Conservation (phyloP, 2,113 vertebrate species). For the Guaruba guarouba region DNA sequence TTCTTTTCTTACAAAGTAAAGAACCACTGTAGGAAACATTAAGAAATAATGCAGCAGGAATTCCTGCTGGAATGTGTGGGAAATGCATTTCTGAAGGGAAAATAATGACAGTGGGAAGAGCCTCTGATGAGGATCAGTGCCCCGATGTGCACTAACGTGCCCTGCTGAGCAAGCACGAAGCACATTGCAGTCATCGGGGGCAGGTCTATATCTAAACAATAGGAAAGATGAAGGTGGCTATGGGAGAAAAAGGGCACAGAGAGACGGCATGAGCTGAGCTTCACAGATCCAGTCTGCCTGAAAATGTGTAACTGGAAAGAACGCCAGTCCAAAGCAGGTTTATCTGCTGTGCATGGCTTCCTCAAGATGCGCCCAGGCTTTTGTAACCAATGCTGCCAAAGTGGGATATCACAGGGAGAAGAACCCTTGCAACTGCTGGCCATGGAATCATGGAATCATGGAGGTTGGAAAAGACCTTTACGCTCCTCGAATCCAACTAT, state of each 20-base stretch:
- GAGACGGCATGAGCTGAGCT: neutral
- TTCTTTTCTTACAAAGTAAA: neutral
- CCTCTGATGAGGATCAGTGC: neutral
- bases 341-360: neutral
- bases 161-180: neutral
- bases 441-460: neutral
- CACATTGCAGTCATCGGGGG: neutral
- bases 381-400: accelerated
- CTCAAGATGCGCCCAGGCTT: neutral
- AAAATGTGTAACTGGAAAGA: neutral
- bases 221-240: neutral
- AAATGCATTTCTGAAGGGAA: constrained; percentile 36
- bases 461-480: neutral
- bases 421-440: no score
- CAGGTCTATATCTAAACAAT: neutral
- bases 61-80: neutral
- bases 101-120: neutral
- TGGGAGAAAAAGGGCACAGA: neutral
- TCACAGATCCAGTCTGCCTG: neutral
- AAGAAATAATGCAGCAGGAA: neutral
- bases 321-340: neutral
- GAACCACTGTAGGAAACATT: neutral
- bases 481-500: accelerated
- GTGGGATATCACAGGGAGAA: neutral
- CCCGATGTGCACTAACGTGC: neutral